Base-by-base conservation (phyloP, 2,888 invertebrate genomes). In the Tenthredo livida region DNA sequence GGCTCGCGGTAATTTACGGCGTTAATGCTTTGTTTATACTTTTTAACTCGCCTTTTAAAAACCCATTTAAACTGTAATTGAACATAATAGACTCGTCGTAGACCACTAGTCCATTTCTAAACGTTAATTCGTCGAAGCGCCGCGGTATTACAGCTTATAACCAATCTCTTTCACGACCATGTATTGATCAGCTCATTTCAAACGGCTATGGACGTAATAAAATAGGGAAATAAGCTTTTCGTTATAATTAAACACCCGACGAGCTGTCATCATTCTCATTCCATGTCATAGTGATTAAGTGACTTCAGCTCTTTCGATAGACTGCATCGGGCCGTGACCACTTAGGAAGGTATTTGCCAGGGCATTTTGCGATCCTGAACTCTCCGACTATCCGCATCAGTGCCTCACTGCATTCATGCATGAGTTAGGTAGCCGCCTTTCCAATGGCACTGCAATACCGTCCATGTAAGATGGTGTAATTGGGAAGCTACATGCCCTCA, bases 1-100 rank as follows among this genome's bases (percentile, higher is more conserved):
- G 82, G 54, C 85, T 82, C 82, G 85, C 50, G 72, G 82, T 82
- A 85, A 85, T 85, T 85, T 85, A 85, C 77, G 85, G 70, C 85
- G 85, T 78, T 85, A 82, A 85, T 85, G 85, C 85, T 85, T 85
- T 85, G 82, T 85, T 85, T 85, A 85, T 70, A 85, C 85, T 85
- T 85, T 85, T 82, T 85, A 82, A 85, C 80, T 33, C 67, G 82
- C 85, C 85, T 85, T 80, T 85, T 85, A 85, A 82, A 85, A 85
- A 67, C 82, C 70, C 85, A 85, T 85, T 82, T 85, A 82, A 85
- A 54, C 82, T 80, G 61, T 80, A 80, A 80, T 80, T 80, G 80
- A 80, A 80, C 37, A 80, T 80, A 80, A 80, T 80, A 80, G 80
- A 80, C 80, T 80, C 80, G 80, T 80, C 80, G 80, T 61, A 61